Evolutionary conservation across 2,888 invertebrate species (phyloP), one percentile per base, ranked within the genome.

Genomic region (Agonopterix alstromeriana): DNA sequence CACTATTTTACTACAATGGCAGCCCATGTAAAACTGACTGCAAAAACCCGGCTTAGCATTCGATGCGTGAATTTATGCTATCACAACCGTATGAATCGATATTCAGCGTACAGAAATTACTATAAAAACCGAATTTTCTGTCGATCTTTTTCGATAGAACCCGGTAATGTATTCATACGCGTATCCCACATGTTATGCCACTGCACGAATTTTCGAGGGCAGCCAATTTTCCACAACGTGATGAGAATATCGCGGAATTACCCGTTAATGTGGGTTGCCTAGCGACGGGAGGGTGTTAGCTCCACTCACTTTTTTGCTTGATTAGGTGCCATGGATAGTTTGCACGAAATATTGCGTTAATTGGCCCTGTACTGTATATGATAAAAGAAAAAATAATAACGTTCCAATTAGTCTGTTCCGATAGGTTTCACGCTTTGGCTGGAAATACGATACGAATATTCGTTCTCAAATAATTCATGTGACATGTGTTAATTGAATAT

Each of bases 211-310:
- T 67, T 69, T 67, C 59, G 66, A 60, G 66, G 64, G 67, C 62
- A 61, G 59, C 67, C 73, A 77, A 77, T 78, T 77, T 76, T 70
- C 65, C 63, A 58, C 60, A 58, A 73, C 69, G 75, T 75, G 75
- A 70, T 70, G 63, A 57, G 74, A 76, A 74, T 77, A 65, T 64
- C 55, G 56, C 49, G 50, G 57, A 65, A 70, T 75, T 70, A 69
- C 64, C 59, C 54, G 67, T 65, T 70, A 71, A 66, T 63, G 61
- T 63, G 58, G 58, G 58, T 59, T 70, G 62, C 67, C 54, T 56
- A 56, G 64, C 60, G 64, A 69, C 60, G 3, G 44, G 10, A 36
- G 49, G 48, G 44, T 49, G 45, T 45, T 9, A 35, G 45, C 35
- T 46, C 45, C 46, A 46, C 50, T 43, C 47, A 45, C 49, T 14